Percentiles rank a stretch among this genome's conserved stretches.
Evolutionary conservation across 2,888 invertebrate species (phyloP).

Genomic region (Diogma glabrata): DNA sequence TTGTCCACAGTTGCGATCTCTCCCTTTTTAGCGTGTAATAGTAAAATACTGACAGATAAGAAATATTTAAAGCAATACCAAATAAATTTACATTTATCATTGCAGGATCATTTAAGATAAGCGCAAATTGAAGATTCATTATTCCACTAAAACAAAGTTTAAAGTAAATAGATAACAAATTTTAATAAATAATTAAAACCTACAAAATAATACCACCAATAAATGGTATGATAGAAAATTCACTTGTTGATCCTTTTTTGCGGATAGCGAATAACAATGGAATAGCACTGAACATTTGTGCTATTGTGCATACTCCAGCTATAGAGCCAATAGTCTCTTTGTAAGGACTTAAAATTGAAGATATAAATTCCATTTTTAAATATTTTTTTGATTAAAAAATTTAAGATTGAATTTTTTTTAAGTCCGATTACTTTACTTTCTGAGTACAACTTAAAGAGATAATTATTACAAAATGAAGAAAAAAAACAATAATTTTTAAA

Average conservation of each 20-base stretch:
- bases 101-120: conserved; percentile 56
- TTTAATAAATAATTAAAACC: conserved; percentile 33
- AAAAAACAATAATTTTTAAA: too few relatives aligned
- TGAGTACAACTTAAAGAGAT: too few relatives aligned
- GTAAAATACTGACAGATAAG: conserved; percentile 57
- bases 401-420: too few relatives aligned
- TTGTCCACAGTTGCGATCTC: conserved; percentile 47
- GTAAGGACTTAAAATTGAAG: conserved; percentile 47
- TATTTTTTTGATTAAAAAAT: too few relatives aligned
- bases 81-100: conserved; percentile 70
- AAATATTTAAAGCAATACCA: conserved; percentile 54
- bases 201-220: conserved; percentile 66
- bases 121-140: conserved; percentile 65
- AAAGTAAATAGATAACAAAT: conserved; percentile 7
- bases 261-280: conserved; percentile 64
- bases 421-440: too few relatives aligned
- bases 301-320: conserved; percentile 65
- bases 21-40: conserved; percentile 43
- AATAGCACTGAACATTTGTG: conserved; percentile 71
- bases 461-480: too few relatives aligned
- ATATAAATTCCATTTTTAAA: conserved; percentile 40
- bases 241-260: conserved; percentile 51
- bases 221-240: conserved; percentile 57
- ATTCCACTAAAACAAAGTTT: conserved; percentile 36
- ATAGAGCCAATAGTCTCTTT: conserved; percentile 53